phyloP scores from a whole-genome alignment of 2,113 vertebrate genomes.

The Harpagus bidentatus region DNA sequence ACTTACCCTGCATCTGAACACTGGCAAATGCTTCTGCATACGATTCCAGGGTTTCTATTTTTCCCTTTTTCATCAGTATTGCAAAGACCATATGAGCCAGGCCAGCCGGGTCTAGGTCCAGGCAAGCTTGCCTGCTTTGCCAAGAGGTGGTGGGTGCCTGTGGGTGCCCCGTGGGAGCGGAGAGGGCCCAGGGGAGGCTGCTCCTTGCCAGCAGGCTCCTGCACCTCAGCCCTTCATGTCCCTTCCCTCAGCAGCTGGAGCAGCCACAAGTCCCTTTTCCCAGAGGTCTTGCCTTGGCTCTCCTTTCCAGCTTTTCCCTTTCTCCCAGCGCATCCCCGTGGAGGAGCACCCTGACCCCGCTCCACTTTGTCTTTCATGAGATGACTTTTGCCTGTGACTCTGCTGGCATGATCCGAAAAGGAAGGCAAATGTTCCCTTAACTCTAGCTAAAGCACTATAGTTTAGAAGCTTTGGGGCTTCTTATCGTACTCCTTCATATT shows the following conservation, averaged over 20 bases:
- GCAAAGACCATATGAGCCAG: rapidly evolving
- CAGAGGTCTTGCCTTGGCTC: not conserved
- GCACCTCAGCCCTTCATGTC: not conserved
- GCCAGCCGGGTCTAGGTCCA: not conserved
- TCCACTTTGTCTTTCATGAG: not conserved
- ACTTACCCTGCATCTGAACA: not conserved
- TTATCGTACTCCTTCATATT: not conserved
- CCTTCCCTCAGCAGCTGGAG: not conserved
- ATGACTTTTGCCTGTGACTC: not conserved
- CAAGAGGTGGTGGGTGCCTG: not conserved
- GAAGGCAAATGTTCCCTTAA: not conserved
- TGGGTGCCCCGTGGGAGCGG: not conserved
- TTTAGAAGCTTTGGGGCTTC: not conserved
- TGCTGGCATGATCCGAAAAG: not conserved
- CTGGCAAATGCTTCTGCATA: not conserved
- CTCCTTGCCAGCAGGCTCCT: not conserved
- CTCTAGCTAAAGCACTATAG: not conserved
- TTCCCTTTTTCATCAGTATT: not conserved
- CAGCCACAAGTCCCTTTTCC: not conserved
- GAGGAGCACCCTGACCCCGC: not conserved
- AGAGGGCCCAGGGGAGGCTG: not conserved
- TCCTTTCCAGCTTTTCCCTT: not conserved
- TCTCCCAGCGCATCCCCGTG: rapidly evolving
- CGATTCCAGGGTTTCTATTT: not conserved
- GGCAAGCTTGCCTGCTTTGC: not conserved